Base-by-base conservation (phyloP, 2,113 vertebrate genomes). In the Grammomys dolichurus region DNA sequence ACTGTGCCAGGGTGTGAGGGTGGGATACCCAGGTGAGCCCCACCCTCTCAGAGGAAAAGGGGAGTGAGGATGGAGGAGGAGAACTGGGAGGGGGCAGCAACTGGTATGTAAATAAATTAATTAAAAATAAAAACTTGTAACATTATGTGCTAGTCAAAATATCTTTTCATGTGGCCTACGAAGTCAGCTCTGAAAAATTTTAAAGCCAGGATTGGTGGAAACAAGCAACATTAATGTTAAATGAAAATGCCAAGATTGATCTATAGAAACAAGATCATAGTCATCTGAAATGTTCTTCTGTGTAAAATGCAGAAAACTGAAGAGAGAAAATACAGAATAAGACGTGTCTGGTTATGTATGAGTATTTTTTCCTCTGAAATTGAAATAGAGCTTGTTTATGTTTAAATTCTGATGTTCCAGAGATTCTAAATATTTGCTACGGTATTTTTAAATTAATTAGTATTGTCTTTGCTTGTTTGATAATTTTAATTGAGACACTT, bases 291-390 rank as follows among this genome's bases (percentile, higher is more conserved):
- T 75, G 75, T 95, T 95, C 43, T 77, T 89, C 81, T 73, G 40
- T 46, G 10, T 84, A 94, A 95, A 94, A 72, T 91, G 19, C 86
- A 22, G 88, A 0, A 58, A 90, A 72, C 58, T 81, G 78, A 90
- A 87, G 81, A 90, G 17, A 92, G 77, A 67, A 95, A 89, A 92
- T 80, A 75, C 24, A 96, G 7, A 92, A 90, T 85, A 88, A 51
- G 16, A 91, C 72, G 4, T 70, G 2, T 10, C 89, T n/a, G 93
- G 13, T 91, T 94, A 85, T 33, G 56, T 91, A 80, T 70, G 40
- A 97, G 95, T 73, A 12, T 65, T 75, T 85, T 95, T 93, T 76
- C 72, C 9, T 10, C 33, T 58, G n/a, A 94, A 93, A 93, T 91
- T 86, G 60, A 70, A 12, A 90, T 51, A 51, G 69, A 73, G 33